These are phyloP conservation scores for Piscicola geometra DNA, from an alignment of 2,888 invertebrate species.

Conservation along the genomic window DNA sequence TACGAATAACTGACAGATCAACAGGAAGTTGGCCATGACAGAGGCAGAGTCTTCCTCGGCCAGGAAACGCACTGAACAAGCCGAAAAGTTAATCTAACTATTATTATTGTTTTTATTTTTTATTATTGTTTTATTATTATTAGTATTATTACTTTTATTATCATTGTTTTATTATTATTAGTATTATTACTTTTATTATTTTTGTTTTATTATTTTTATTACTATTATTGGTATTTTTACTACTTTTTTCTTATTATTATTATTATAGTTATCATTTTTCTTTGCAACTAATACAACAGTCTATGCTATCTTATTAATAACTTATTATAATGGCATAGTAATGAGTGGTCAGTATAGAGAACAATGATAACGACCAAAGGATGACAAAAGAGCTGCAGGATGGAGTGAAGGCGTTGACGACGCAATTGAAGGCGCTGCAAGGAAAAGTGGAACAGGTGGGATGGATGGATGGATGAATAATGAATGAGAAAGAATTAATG, in stretches of 20 bases:
- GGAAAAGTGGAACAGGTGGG: conserved; percentile 33
- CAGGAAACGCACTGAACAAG: conserved; percentile 10
- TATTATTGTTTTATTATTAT: no score
- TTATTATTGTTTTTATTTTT: no score
- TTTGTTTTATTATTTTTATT: no score
- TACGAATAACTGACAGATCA: no score
- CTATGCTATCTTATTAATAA: not conserved
- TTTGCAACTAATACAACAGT: not conserved
- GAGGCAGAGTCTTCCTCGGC: conserved; percentile 25
- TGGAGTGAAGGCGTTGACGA: conserved; percentile 34
- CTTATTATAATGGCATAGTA: no score
- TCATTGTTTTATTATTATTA: no score
- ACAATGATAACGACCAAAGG: conserved; percentile 12
- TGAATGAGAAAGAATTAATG: not conserved
- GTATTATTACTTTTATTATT: no score
- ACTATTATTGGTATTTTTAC: no score
- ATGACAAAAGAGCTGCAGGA: conserved; percentile 33
- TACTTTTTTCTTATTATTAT: no score
- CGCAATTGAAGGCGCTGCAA: conserved; percentile 35
- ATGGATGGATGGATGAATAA: not conserved
- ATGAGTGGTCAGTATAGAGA: no score
- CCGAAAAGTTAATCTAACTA: conserved; percentile 31
- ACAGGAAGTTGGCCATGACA: conserved; percentile 14
- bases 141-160: no score
- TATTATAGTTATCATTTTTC: no score